These are phyloP conservation scores for Eulithis testata DNA, from an alignment of 2,888 invertebrate species.

Conservation along the genomic window DNA sequence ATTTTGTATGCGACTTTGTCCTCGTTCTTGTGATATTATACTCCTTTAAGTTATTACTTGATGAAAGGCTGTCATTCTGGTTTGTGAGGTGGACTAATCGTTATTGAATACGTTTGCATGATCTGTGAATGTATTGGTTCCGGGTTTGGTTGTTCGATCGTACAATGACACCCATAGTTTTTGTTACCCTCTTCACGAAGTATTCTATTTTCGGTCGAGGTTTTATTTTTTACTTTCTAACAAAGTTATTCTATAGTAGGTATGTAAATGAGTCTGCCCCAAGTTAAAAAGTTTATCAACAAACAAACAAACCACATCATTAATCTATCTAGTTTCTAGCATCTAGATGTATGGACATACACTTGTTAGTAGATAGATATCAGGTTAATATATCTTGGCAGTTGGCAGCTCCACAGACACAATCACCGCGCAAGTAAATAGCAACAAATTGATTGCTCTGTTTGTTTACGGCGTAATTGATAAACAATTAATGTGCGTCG, in stretches of 20 bases:
- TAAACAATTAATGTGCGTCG: constrained; percentile 18
- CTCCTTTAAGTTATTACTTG: neutral
- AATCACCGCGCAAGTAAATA: constrained; percentile 27
- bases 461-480: constrained; percentile 27
- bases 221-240: no score
- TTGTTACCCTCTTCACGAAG: neutral
- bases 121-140: neutral
- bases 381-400: constrained; percentile 28
- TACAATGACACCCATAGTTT: neutral
- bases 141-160: neutral
- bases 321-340: neutral
- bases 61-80: neutral
- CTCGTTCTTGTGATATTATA: neutral
- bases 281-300: no score
- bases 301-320: constrained; percentile 6
- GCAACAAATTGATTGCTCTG: constrained; percentile 30
- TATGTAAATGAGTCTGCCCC: neutral
- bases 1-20: constrained; percentile 17
- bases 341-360: constrained; percentile 1
- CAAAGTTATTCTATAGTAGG: no score
- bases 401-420: constrained; percentile 28
- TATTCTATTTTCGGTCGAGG: no score
- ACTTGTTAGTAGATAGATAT: constrained; percentile 18
- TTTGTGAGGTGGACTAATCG: neutral
- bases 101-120: neutral